phyloP scores from a whole-genome alignment of 2,888 invertebrate genomes.

The Aphodius sticticus region DNA sequence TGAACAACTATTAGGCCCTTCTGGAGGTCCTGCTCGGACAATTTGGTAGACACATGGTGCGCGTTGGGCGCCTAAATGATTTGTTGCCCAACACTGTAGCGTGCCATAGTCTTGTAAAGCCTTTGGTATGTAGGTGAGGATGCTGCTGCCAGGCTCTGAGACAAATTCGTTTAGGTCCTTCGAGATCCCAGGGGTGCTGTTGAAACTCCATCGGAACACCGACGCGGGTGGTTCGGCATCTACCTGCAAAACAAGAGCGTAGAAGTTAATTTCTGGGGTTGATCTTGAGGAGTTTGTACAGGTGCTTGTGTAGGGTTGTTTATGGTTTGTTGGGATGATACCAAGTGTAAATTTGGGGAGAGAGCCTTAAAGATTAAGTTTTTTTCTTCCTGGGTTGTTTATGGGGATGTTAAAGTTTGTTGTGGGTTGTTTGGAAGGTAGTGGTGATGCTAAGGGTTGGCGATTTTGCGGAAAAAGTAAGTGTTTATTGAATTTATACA shows the following conservation, averaged over 20 bases:
- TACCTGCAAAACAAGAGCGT: slow-evolving; percentile 59
- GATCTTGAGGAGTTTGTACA: not conserved
- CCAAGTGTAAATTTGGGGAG: not conserved
- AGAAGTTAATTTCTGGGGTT: slow-evolving; percentile 10
- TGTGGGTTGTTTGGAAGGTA: not conserved
- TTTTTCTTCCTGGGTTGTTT: not conserved
- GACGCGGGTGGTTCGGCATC: slow-evolving; percentile 78
- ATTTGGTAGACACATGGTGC: slow-evolving; percentile 79
- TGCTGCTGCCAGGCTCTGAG: slow-evolving; percentile 55
- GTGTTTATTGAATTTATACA: no score
- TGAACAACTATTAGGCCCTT: slow-evolving; percentile 63
- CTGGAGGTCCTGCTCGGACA: slow-evolving; percentile 71
- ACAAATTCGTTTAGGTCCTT: slow-evolving; percentile 59
- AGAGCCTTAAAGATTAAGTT: not conserved
- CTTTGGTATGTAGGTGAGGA: slow-evolving; percentile 65
- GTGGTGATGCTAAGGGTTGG: not conserved
- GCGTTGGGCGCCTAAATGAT: slow-evolving; percentile 74
- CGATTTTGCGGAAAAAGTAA: no score
- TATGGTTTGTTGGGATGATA: not conserved
- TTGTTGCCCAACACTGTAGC: slow-evolving; percentile 78
- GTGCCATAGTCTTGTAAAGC: slow-evolving; percentile 77
- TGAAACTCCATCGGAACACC: slow-evolving; percentile 71
- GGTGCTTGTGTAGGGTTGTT: not conserved
- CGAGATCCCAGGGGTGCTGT: slow-evolving; percentile 67
- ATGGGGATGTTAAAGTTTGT: not conserved